Evolutionary conservation across 2,888 invertebrate species (phyloP).

Genomic region (Drosophila maculinotata): DNA sequence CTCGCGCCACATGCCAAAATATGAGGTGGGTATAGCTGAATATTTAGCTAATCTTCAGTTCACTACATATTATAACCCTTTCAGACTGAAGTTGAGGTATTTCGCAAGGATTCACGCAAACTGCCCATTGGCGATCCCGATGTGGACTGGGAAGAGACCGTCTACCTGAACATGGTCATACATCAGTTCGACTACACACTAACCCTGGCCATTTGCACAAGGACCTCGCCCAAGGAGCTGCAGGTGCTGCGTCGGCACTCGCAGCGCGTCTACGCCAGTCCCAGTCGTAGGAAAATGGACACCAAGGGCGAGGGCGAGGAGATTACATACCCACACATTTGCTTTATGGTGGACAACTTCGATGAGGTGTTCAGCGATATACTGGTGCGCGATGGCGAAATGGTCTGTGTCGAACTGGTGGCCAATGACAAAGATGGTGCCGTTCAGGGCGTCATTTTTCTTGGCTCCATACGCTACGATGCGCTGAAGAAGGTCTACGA

Average conservation of each 20-base stretch:
- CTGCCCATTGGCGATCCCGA: slow-evolving; percentile 98
- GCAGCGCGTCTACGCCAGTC: slow-evolving; percentile 98
- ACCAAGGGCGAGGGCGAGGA: slow-evolving; percentile 99
- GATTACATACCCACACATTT: slow-evolving; percentile 99
- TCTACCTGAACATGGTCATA: slow-evolving; percentile 98
- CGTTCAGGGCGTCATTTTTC: slow-evolving; percentile 97
- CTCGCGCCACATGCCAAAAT: slow-evolving; percentile 94
- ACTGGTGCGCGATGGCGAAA: slow-evolving; percentile 98
- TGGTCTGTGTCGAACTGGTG: slow-evolving; percentile 99
- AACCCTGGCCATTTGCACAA: slow-evolving; percentile 98
- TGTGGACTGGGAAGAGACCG: slow-evolving; percentile 99
- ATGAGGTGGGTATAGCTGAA: slow-evolving; percentile 88
- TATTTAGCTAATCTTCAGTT: not conserved
- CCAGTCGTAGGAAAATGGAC: slow-evolving; percentile 98
- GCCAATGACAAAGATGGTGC: slow-evolving; percentile 94
- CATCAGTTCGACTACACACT: slow-evolving; percentile 99
- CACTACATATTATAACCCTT: not conserved
- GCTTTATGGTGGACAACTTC: slow-evolving; percentile 99
- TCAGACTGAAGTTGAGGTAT: slow-evolving; percentile 98
- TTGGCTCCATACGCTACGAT: slow-evolving; percentile 99
- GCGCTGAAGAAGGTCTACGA: slow-evolving; percentile 98
- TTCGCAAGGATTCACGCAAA: slow-evolving; percentile 98
- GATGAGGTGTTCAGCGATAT: slow-evolving; percentile 99
- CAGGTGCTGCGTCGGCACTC: slow-evolving; percentile 97
- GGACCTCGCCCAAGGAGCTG: slow-evolving; percentile 98